A percentile compares a stretch with the other conserved stretches of the same genome.
These are phyloP conservation scores for Alethe diademata DNA, from an alignment of 2,113 vertebrate genomes.

Conservation along the genomic window DNA sequence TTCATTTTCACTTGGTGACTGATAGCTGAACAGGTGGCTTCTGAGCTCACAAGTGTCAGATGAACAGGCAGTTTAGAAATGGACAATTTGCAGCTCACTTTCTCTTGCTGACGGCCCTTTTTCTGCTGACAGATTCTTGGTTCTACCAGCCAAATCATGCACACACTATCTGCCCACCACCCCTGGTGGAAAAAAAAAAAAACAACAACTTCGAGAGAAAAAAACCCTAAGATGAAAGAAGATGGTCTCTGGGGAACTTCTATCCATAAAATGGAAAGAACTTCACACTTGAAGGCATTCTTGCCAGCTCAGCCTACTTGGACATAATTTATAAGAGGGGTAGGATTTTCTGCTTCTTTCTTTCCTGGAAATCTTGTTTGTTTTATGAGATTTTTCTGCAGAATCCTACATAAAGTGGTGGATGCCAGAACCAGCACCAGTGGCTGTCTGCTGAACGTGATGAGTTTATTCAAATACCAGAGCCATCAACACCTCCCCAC, in stretches of 20 bases:
- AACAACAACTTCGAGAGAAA: neutral
- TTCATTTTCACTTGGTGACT: constrained; percentile 83
- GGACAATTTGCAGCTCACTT: constrained; percentile 83
- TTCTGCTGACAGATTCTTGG: constrained; percentile 69
- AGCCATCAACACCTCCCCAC: neutral
- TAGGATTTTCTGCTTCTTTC: constrained; percentile 9
- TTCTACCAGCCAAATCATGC: constrained; percentile 70
- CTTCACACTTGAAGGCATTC: constrained; percentile 37
- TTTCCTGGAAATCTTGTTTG: constrained; percentile 20
- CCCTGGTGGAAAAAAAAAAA: neutral
- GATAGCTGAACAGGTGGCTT: constrained; percentile 88
- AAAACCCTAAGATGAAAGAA: neutral
- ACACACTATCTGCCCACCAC: constrained; percentile 13
- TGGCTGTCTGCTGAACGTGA: neutral
- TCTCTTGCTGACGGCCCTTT: constrained; percentile 69
- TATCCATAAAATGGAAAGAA: constrained; percentile 23
- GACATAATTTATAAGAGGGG: constrained; percentile 43
- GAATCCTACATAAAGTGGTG: neutral
- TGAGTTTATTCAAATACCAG: neutral
- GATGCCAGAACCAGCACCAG: neutral
- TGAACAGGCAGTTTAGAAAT: constrained; percentile 83
- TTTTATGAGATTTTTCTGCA: neutral
- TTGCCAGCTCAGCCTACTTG: constrained; percentile 52
- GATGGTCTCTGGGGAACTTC: neutral
- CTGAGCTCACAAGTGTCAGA: constrained; percentile 78